Base-by-base conservation (phyloP, 2,797 vertebrate genomes). In the Tokudaia tokunoshimensis region DNA sequence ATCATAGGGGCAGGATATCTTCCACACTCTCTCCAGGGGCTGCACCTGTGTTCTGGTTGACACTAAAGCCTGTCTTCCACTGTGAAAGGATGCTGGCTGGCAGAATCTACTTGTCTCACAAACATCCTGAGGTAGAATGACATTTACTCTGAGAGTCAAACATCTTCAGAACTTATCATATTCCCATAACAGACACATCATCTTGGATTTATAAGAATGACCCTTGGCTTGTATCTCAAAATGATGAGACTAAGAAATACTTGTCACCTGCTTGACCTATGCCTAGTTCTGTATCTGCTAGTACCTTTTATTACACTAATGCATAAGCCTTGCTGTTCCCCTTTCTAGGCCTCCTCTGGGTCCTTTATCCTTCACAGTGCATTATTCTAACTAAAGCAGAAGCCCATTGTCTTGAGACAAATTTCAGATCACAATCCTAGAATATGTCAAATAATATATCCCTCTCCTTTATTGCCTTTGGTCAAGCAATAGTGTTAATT, bases 401-500 rank as follows among this genome's bases (percentile, higher is more conserved):
- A 96, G 2, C 20, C 20, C 37, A 6, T 24, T 89, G 44, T 81
- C 65, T 44, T 19, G 3, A 95, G 52, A 87, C n/a, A 90, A 2
- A 67, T 92, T 70, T 63, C 52, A 34, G 61, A 67, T 57, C 22
- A 34, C 47, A 82, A 13, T 86, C 22, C 87, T 59, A 85, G 31
- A 94, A 81, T 82, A 86, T 59, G 87, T 94, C 41, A 3, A 65
- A 91, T 55, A 72, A 29, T 85, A 75, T 55, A 67, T 87, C 76
- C 15, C 22, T 96, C 55, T 94, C 29, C 29, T 89, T 70, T 59
- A 0, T 75, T 93, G 76, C 41, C 80, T 22, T 94, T 95, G 65
- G 26, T 47, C 83, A 85, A 96, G 74, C 96, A 95, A 87, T 75
- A 93, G n/a, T 61, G 84, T 90, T 78, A 88, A 37, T 97, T 97